phyloP scores from a whole-genome alignment of 2,888 invertebrate genomes.

The Tenthredo notha region DNA sequence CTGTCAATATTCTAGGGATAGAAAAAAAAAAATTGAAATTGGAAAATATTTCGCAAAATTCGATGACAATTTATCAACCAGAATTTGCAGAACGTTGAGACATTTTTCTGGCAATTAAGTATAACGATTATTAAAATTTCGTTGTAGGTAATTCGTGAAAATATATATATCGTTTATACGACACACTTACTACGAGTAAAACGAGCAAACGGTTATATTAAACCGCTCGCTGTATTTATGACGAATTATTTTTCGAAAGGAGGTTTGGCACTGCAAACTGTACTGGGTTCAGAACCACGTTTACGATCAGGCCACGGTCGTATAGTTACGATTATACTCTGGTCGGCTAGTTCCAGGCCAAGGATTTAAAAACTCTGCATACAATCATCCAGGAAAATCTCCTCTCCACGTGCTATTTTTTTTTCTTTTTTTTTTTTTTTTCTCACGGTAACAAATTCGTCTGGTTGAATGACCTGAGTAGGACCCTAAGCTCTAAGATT shows the following conservation, averaged over 20 bases:
- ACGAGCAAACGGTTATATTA: not conserved
- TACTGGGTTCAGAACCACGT: not conserved
- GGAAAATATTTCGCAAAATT: not conserved
- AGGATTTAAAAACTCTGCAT: slow-evolving; percentile 30
- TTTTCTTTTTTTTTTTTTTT: not conserved
- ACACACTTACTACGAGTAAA: not conserved
- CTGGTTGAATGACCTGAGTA: not conserved
- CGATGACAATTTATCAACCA: slow-evolving; percentile 22
- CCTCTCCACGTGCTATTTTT: not conserved
- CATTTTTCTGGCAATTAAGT: not conserved
- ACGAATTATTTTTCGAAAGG: slow-evolving; percentile 5
- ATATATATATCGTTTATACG: not conserved
- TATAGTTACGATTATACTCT: not conserved
- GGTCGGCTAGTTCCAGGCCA: slow-evolving; percentile 31
- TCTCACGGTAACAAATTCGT: not conserved
- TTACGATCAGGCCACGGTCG: not conserved
- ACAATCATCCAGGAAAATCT: slow-evolving; percentile 10
- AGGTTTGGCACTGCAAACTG: not conserved
- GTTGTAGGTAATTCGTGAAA: not conserved
- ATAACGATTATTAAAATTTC: not conserved
- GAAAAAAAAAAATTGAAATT: not conserved
- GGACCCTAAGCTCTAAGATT: not conserved
- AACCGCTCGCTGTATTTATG: not conserved
- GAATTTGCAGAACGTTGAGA: not conserved
- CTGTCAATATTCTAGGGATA: not conserved